Evolutionary conservation across 2,888 invertebrate genomes (phyloP).

Genomic region (Lottia gigantea): DNA sequence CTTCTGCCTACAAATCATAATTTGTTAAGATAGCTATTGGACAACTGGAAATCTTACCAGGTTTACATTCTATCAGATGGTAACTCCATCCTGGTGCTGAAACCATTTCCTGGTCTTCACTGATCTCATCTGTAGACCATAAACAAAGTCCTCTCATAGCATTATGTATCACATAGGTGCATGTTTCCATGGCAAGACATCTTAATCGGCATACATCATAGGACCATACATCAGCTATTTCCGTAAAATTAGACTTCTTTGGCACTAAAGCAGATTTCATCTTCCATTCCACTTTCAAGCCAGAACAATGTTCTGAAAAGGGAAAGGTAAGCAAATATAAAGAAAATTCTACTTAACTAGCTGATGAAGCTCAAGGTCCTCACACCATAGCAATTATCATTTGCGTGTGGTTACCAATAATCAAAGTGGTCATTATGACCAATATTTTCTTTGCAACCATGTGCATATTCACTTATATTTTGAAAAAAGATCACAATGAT

Average conservation of each 20-base stretch:
- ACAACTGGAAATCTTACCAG: conserved; percentile 5
- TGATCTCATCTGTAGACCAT: conserved; percentile 17
- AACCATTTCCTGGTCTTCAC: conserved; percentile 4
- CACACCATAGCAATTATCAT: too few relatives aligned
- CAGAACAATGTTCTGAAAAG: conserved; percentile 28
- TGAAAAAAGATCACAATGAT: too few relatives aligned
- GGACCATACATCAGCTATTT: conserved; percentile 32
- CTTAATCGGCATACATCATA: conserved; percentile 28
- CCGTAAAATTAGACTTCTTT: conserved; percentile 11
- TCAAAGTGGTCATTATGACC: too few relatives aligned
- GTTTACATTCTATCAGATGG: conserved; percentile 17
- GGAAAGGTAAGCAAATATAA: not conserved
- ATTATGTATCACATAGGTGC: conserved; percentile 34
- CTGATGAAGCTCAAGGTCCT: too few relatives aligned
- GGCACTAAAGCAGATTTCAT: conserved; percentile 17
- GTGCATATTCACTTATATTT: too few relatives aligned
- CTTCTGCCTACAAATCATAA: too few relatives aligned
- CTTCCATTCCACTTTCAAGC: conserved; percentile 21
- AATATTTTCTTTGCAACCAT: too few relatives aligned
- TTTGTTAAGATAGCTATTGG: too few relatives aligned
- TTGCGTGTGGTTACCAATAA: too few relatives aligned
- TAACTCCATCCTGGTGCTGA: conserved; percentile 21
- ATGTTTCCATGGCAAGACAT: conserved; percentile 27
- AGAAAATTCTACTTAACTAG: too few relatives aligned
- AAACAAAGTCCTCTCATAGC: conserved; percentile 33